Percentiles rank a stretch among this genome's conserved stretches.
These are phyloP conservation scores for Andrena haemorrhoa DNA, from an alignment of 2,888 invertebrate genomes.

Conservation along the genomic window DNA sequence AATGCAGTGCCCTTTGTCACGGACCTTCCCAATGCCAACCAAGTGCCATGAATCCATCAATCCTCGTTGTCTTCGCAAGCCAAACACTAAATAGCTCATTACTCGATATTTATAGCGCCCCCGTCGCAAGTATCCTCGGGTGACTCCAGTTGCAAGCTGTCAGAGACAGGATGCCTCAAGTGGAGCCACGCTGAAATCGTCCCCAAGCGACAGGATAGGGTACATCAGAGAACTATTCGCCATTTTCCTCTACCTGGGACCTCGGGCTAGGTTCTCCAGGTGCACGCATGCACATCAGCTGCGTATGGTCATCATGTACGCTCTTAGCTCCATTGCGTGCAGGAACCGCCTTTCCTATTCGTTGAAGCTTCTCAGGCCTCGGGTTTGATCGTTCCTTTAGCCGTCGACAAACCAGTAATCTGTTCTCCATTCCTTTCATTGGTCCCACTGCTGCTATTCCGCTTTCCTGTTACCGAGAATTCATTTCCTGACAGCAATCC, in stretches of 20 bases:
- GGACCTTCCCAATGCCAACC: no score
- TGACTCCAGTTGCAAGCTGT: constrained; percentile 13
- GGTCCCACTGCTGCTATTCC: background rate
- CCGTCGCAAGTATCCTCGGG: constrained; percentile 28
- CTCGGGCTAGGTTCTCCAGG: constrained; percentile 58
- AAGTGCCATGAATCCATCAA: constrained; percentile 15
- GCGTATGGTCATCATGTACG: constrained; percentile 67
- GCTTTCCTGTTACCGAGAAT: constrained; percentile 15
- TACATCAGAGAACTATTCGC: constrained; percentile 35
- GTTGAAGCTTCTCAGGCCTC: constrained; percentile 62
- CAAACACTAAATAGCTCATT: constrained; percentile 45
- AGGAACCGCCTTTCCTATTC: constrained; percentile 27
- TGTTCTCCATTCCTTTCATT: background rate
- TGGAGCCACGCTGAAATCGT: constrained; percentile 20
- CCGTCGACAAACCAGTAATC: constrained; percentile 35
- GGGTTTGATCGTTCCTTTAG: constrained; percentile 75
- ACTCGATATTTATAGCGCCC: constrained; percentile 41
- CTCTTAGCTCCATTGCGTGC: constrained; percentile 59
- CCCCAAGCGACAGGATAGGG: constrained; percentile 41
- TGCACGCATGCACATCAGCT: constrained; percentile 61
- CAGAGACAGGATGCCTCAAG: constrained; percentile 16
- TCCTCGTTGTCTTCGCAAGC: constrained; percentile 23
- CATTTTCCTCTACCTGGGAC: constrained; percentile 31
- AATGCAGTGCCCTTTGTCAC: no score
- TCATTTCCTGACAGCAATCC: background rate